These are phyloP conservation scores for Notamacropus eugenii DNA, from an alignment of 2,797 vertebrate species.

Conservation along the genomic window DNA sequence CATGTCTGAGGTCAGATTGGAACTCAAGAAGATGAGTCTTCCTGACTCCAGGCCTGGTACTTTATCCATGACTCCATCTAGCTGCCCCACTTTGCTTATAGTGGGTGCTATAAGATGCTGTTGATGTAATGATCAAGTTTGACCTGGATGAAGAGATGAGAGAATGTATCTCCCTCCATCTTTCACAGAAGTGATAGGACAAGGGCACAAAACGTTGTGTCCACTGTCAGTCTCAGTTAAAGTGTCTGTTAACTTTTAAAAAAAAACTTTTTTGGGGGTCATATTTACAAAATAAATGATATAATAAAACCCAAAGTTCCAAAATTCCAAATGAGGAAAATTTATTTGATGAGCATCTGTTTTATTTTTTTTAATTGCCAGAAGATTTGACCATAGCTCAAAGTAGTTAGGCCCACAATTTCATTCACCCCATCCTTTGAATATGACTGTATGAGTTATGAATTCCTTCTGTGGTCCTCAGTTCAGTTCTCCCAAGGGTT, in stretches of 20 bases:
- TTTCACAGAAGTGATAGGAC: not conserved
- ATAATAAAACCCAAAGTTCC: constrained; percentile 67
- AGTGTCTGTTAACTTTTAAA: not conserved
- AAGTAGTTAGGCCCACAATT: not conserved
- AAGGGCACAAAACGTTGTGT: no score
- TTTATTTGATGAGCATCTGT: constrained; percentile 60
- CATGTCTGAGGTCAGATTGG: no score
- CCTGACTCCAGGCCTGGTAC: no score
- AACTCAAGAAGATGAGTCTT: no score
- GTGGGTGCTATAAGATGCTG: not conserved
- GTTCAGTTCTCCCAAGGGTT: constrained; percentile 4
- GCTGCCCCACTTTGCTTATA: no score
- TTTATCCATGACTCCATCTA: no score
- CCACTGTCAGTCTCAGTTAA: not conserved
- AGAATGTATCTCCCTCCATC: not conserved
- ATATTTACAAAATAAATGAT: not conserved
- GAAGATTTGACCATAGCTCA: constrained; percentile 39
- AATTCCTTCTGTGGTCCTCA: constrained; percentile 50
- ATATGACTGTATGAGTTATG: constrained; percentile 14
- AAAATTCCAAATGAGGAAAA: constrained; percentile 75
- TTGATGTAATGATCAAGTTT: not conserved
- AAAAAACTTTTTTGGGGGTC: no score
- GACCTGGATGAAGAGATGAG: not conserved
- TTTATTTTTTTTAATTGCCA: constrained; percentile 62
- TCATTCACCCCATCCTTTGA: not conserved